Evolutionary conservation across 2,113 vertebrate genomes (phyloP), one percentile per base, ranked within the genome.

Genomic region (Xiphias gladius): DNA sequence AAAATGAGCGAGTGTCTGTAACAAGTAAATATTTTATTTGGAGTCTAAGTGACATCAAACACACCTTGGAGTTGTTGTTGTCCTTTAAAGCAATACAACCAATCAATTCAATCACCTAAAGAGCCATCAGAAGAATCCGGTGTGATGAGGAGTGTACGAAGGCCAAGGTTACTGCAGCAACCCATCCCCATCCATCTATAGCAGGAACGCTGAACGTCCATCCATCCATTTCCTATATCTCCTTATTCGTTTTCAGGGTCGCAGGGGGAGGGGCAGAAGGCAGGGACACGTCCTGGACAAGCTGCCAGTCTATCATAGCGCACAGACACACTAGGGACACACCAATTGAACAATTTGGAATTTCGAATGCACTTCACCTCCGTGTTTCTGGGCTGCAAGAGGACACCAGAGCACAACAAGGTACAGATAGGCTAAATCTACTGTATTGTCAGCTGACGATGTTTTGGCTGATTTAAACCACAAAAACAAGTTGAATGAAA

Each of bases 171-270:
- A 61, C 46, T 70, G 68, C 67, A 28, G 70, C 68, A 50, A 70
- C 52, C 57, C 71, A 80, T 82, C 59, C 41, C 71, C 32, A n/a
- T 59, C 64, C 67, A 76, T 79, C 74, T 75, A 54, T 73, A 80
- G 79, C 74, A 64, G 62, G 28, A 82, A 50, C 1, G 14, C 59
- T 48, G 24, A 83, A 77, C 66, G 81, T 90, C 72, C 70, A 80
- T 88, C 75, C 58, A 76, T 71, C 77, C 61, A 65, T 78, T 85
- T 85, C 83, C 84, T 83, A 69, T 69, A 65, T 52, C 50, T 48
- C 30, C 26, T 80, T 54, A 86, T 89, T 87, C n/a, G 16, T 76
- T 71, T 76, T 82, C 82, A 82, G 55, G 89, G 86, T 83, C 87
- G 37, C 4, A 3, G 66, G 67, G 55, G 58, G 62, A 41, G 6